These are phyloP conservation scores for Chiridota heheva DNA, from an alignment of 35 echinoderm and acorn worm species.

Conservation along the genomic window DNA sequence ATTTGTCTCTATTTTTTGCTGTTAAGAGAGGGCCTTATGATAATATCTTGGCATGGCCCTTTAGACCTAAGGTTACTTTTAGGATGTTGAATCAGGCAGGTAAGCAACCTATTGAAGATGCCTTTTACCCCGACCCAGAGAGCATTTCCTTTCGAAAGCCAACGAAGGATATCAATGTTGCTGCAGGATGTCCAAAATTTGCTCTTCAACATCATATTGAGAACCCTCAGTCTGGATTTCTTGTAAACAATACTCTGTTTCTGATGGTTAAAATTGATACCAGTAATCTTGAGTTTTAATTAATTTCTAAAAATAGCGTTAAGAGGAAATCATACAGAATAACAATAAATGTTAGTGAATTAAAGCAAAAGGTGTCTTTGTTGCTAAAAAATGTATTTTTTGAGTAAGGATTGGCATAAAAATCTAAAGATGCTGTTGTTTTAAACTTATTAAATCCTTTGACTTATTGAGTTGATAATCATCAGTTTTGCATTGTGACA, in stretches of 20 bases:
- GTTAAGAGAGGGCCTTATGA: conserved; percentile 40
- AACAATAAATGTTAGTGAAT: no score
- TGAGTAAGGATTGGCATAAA: no score
- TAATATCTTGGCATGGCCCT: conserved; percentile 38
- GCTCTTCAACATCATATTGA: conserved; percentile 5
- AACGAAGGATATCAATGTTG: conserved; percentile 37
- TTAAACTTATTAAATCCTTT: no score
- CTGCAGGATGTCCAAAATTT: conserved; percentile 49
- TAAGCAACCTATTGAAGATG: conserved; percentile 12
- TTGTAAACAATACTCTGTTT: conserved; percentile 31
- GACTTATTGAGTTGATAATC: no score
- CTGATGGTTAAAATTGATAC: conserved; percentile 29
- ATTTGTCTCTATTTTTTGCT: conserved; percentile 55
- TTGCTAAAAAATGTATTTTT: no score
- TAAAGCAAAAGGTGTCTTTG: no score
- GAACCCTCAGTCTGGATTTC: conserved; percentile 16
- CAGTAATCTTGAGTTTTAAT: background rate
- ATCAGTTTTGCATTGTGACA: no score
- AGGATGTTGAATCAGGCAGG: conserved; percentile 30
- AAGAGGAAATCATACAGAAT: no score
- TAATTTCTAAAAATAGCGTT: background rate
- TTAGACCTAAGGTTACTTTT: conserved; percentile 30
- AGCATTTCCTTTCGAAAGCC: conserved; percentile 45
- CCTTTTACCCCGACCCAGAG: conserved; percentile 41
- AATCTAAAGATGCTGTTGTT: no score